These are phyloP conservation scores for Lepus oiostolus DNA, from an alignment of 2,797 vertebrate species.

Conservation along the genomic window DNA sequence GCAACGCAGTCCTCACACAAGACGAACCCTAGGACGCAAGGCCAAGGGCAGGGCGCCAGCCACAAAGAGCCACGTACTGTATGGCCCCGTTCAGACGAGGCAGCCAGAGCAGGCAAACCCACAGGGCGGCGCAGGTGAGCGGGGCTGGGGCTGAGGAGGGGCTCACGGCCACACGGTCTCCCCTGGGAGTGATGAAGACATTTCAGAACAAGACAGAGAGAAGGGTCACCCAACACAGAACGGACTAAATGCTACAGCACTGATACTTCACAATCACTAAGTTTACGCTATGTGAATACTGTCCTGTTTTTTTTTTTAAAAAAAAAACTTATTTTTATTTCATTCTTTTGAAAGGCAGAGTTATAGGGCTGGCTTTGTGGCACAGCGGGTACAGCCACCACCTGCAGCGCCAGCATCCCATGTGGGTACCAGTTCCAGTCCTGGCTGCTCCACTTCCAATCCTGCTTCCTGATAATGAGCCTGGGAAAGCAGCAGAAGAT, in stretches of 20 bases:
- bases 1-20: rapidly evolving
- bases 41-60: background rate
- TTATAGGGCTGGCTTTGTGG: too few relatives aligned
- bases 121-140: rapidly evolving
- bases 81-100: rapidly evolving
- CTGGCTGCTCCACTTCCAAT: too few relatives aligned
- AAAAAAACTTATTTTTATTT: too few relatives aligned
- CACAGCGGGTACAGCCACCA: too few relatives aligned
- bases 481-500: too few relatives aligned
- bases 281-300: background rate
- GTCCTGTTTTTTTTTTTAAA: background rate
- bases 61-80: background rate
- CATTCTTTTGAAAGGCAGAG: too few relatives aligned
- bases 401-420: too few relatives aligned
- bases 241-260: rapidly evolving
- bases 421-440: too few relatives aligned
- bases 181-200: background rate
- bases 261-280: background rate
- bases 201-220: background rate
- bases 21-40: background rate
- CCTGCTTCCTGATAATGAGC: too few relatives aligned
- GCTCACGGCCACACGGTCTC: too few relatives aligned
- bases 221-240: rapidly evolving
- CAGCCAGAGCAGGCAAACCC: rapidly evolving
- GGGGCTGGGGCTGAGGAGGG: background rate